A percentile compares a stretch with the other conserved stretches of the same genome.
Evolutionary conservation across 2,888 invertebrate species (phyloP).

Genomic region (Ferdinandea cuprea): DNA sequence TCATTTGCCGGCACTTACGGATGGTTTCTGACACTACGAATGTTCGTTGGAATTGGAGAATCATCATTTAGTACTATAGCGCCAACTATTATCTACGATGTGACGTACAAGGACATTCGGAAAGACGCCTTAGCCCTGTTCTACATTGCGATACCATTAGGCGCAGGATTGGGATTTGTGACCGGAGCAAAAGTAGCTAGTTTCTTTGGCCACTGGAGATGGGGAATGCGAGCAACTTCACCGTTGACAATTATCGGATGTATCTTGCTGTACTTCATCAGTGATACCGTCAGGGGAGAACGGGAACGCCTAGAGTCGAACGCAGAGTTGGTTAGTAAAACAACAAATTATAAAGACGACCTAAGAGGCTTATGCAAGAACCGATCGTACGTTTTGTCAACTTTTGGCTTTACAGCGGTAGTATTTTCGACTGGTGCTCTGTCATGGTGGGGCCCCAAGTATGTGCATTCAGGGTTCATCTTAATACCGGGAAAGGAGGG

Average conservation of each 20-base stretch:
- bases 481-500: slow-evolving; percentile 30
- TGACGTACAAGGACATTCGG: slow-evolving; percentile 21
- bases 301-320: slow-evolving; percentile 38
- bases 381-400: slow-evolving; percentile 46
- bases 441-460: slow-evolving; percentile 61
- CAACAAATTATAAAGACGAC: slow-evolving; percentile 8
- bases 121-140: slow-evolving; percentile 40
- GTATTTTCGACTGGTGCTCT: slow-evolving; percentile 50
- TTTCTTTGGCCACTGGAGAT: slow-evolving; percentile 45
- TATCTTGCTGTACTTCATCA: slow-evolving; percentile 28
- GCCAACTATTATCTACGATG: slow-evolving; percentile 59
- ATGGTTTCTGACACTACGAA: slow-evolving; percentile 29
- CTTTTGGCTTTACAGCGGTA: slow-evolving; percentile 49
- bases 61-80: slow-evolving; percentile 47
- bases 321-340: neutral
- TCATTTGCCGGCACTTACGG: slow-evolving; percentile 41
- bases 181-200: slow-evolving; percentile 1
- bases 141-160: slow-evolving; percentile 48
- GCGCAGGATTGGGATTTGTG: slow-evolving; percentile 45
- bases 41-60: slow-evolving; percentile 49
- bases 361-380: slow-evolving; percentile 10
- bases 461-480: slow-evolving; percentile 36
- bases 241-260: slow-evolving; percentile 1
- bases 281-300: slow-evolving; percentile 56
- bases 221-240: slow-evolving; percentile 50